Percentiles rank a stretch among this genome's conserved stretches.
These are phyloP conservation scores for Scaptomyza reducta DNA, from an alignment of 2,888 invertebrate genomes.

Conservation along the genomic window DNA sequence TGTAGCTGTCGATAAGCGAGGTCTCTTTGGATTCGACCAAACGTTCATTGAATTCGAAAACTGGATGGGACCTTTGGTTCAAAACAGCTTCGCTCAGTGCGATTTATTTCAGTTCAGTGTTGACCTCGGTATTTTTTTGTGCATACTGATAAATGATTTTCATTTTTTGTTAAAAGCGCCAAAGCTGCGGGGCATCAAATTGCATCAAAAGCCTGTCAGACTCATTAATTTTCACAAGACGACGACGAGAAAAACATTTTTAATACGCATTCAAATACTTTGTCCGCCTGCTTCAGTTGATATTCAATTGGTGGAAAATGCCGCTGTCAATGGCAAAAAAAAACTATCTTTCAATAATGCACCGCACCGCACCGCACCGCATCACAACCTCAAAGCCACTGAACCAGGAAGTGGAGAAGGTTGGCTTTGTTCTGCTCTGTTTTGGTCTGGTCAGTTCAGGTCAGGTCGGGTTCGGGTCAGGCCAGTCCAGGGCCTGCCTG, in stretches of 20 bases:
- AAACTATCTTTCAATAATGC: conserved; percentile 75
- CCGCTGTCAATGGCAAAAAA: conserved; percentile 50
- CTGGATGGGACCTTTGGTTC: conserved; percentile 36
- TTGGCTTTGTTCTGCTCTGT: conserved; percentile 1
- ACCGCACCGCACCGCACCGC: conserved; percentile 12
- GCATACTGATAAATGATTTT: conserved; percentile 73
- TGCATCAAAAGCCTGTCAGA: conserved; percentile 78
- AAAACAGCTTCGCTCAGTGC: neutral
- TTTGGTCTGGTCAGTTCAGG: conserved; percentile 6
- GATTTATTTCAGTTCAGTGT: neutral
- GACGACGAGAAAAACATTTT: conserved; percentile 47
- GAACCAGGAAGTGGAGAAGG: conserved; percentile 57
- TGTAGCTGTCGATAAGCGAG: conserved; percentile 45
- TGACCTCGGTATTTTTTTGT: conserved; percentile 59
- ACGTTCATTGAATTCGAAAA: conserved; percentile 67
- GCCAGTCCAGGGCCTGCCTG: neutral
- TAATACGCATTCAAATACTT: conserved; percentile 69
- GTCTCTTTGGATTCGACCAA: conserved; percentile 29
- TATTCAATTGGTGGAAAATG: conserved; percentile 81
- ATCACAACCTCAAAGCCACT: conserved; percentile 21
- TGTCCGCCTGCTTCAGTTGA: conserved; percentile 57
- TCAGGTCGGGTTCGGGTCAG: conserved; percentile 7
- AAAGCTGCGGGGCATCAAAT: conserved; percentile 75
- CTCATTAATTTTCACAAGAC: conserved; percentile 72
- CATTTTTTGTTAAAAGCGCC: conserved; percentile 68